Percentiles rank a stretch among this genome's conserved stretches.
Evolutionary conservation across 2,797 vertebrate genomes (phyloP).

Genomic region (Mastacembelus armatus): DNA sequence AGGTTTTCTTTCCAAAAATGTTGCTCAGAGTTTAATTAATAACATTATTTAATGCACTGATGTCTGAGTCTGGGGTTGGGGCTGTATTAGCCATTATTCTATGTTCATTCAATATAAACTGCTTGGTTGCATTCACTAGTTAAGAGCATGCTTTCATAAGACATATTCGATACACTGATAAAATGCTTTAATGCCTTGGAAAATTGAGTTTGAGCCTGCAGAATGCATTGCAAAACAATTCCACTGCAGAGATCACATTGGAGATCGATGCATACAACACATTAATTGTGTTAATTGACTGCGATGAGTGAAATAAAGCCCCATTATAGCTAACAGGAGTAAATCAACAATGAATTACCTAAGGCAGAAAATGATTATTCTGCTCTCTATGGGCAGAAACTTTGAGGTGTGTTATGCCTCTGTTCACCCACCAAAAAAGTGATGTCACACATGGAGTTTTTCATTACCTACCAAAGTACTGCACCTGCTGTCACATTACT

Average conservation of each 20-base stretch:
- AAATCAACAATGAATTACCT: slow-evolving; percentile 53
- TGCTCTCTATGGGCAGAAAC: slow-evolving; percentile 18
- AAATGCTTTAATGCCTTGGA: slow-evolving; percentile 42
- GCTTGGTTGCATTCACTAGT: slow-evolving; percentile 28
- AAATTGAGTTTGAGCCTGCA: slow-evolving; percentile 29
- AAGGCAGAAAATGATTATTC: slow-evolving; percentile 20
- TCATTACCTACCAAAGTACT: slow-evolving; percentile 23
- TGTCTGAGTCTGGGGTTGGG: slow-evolving; percentile 10
- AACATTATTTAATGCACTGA: slow-evolving; percentile 18
- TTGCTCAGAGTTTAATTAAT: slow-evolving; percentile 32
- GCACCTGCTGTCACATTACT: slow-evolving; percentile 29
- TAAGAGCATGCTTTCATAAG: slow-evolving; percentile 36
- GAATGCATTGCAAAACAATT: slow-evolving; percentile 56
- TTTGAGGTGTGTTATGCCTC: slow-evolving; percentile 13
- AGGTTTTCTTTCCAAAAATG: background rate
- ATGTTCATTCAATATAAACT: slow-evolving; percentile 47
- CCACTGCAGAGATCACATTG: slow-evolving; percentile 34
- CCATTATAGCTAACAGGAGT: slow-evolving; percentile 39
- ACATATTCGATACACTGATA: slow-evolving; percentile 56
- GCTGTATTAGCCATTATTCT: slow-evolving; percentile 32
- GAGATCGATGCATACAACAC: slow-evolving; percentile 66
- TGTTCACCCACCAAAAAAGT: slow-evolving; percentile 21
- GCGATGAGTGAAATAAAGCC: slow-evolving; percentile 42
- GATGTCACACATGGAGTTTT: slow-evolving; percentile 35
- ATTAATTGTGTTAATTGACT: slow-evolving; percentile 70